These are phyloP conservation scores for Diaphora mendica DNA, from an alignment of 2,888 invertebrate species.

Conservation along the genomic window DNA sequence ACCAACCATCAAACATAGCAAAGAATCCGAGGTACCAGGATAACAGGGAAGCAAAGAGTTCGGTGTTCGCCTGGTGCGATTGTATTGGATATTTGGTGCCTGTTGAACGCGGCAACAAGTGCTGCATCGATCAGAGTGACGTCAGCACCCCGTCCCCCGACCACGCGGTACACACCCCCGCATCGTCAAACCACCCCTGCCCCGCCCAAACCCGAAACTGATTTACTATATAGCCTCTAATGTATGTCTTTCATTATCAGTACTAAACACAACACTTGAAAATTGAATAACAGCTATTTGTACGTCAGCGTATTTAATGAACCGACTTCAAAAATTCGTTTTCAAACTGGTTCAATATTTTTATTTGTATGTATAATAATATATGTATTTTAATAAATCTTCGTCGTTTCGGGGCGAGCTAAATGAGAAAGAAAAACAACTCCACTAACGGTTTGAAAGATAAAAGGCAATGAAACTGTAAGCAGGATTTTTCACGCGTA, in stretches of 20 bases:
- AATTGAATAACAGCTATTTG: neutral
- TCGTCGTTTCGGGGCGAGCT: neutral
- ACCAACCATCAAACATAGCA: neutral
- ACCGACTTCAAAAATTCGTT: neutral
- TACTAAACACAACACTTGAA: constrained; percentile 8
- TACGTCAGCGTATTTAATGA: neutral
- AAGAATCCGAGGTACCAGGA: constrained; percentile 46
- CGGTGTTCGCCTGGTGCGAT: constrained; percentile 51
- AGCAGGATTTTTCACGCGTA: neutral
- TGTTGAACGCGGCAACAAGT: constrained; percentile 84
- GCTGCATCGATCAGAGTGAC: constrained; percentile 83
- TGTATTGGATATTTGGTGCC: constrained; percentile 67
- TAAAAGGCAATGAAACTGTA: neutral
- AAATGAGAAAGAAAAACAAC: neutral
- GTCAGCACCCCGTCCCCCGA: constrained; percentile 61
- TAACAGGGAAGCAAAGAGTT: constrained; percentile 46
- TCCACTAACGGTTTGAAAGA: neutral
- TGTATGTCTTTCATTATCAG: constrained; percentile 35
- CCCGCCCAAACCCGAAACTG: constrained; percentile 61
- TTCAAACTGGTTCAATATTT: neutral
- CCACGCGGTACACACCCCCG: constrained; percentile 31
- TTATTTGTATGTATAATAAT: neutral
- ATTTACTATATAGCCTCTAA: constrained; percentile 61
- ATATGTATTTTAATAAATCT: neutral
- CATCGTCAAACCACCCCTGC: constrained; percentile 46